phyloP scores from a whole-genome alignment of 2,113 vertebrate species.

The Peucedramus taeniatus region DNA sequence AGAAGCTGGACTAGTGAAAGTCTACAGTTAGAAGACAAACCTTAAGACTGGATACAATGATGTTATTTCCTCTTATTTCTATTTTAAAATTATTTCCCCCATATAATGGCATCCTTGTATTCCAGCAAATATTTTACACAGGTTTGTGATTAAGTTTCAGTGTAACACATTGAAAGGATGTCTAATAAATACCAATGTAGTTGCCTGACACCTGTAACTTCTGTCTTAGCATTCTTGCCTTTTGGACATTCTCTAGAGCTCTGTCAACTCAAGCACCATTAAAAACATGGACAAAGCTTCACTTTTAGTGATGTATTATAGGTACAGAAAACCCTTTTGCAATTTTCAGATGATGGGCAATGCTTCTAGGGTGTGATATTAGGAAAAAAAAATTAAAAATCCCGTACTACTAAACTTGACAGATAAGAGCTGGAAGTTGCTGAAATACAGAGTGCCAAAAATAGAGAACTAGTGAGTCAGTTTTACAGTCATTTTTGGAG shows the following conservation, averaged over 20 bases:
- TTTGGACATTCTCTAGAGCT: background rate
- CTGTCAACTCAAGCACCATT: background rate
- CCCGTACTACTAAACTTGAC: background rate
- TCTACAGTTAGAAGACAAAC: background rate
- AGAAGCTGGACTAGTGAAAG: constrained; percentile 46
- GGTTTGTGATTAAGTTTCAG: background rate
- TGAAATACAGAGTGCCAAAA: background rate
- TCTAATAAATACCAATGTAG: background rate
- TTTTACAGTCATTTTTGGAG: background rate
- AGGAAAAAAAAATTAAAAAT: background rate
- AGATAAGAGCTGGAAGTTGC: background rate
- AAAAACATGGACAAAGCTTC: background rate
- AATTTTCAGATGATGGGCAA: background rate
- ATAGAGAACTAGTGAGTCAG: background rate
- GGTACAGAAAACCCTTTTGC: background rate
- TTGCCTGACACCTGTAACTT: background rate
- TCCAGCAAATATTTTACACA: background rate
- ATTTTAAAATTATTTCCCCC: background rate
- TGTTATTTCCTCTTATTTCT: background rate
- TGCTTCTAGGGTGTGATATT: background rate
- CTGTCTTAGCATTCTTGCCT: background rate
- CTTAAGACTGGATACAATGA: background rate
- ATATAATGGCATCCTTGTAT: background rate
- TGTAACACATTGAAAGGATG: background rate
- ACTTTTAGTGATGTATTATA: background rate